These are phyloP conservation scores for Acrobasis repandana DNA, from an alignment of 2,888 invertebrate species.

Conservation along the genomic window DNA sequence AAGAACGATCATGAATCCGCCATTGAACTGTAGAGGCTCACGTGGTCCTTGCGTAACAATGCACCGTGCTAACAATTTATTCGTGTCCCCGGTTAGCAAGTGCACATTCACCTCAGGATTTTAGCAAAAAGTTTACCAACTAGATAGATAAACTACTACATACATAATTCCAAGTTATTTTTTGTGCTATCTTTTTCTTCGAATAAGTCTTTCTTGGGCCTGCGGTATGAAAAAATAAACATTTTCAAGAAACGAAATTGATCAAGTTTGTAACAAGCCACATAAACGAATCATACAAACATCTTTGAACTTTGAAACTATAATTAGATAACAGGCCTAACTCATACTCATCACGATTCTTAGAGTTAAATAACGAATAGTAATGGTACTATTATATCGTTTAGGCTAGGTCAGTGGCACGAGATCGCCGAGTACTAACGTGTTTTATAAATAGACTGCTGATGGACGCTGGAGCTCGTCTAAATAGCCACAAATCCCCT, in stretches of 20 bases:
- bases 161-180: too few relatives aligned
- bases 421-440: slow-evolving; percentile 41
- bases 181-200: neutral
- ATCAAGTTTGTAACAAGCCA: too few relatives aligned
- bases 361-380: slow-evolving; percentile 26
- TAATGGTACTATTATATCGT: slow-evolving; percentile 40
- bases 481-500: slow-evolving; percentile 53
- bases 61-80: slow-evolving; percentile 14
- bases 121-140: neutral
- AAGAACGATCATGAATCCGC: slow-evolving; percentile 51
- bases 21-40: slow-evolving; percentile 43
- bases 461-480: slow-evolving; percentile 42
- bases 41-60: slow-evolving; percentile 35
- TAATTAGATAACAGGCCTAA: neutral
- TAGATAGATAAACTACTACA: too few relatives aligned
- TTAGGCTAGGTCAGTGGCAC: slow-evolving; percentile 67
- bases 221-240: too few relatives aligned
- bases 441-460: slow-evolving; percentile 53
- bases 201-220: too few relatives aligned
- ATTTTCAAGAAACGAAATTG: too few relatives aligned
- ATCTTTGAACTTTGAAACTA: neutral
- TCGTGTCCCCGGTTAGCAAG: neutral
- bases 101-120: neutral
- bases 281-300: too few relatives aligned
- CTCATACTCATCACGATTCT: slow-evolving; percentile 14